These are phyloP conservation scores for Capromys pilorides DNA, from an alignment of 2,797 vertebrate genomes.

Conservation along the genomic window DNA sequence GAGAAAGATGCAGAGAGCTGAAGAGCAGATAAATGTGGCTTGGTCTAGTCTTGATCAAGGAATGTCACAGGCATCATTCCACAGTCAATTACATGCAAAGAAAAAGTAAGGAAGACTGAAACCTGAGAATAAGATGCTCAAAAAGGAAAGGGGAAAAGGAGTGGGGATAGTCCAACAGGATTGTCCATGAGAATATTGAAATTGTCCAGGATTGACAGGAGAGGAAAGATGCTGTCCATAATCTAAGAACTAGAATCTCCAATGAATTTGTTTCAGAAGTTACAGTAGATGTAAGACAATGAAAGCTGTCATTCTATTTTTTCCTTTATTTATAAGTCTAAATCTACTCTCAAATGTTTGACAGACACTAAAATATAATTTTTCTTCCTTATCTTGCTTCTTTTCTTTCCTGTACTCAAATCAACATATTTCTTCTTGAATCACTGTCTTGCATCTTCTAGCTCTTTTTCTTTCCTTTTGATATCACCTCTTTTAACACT, in stretches of 20 bases:
- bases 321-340: background rate
- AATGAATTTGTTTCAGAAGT: constrained; percentile 23
- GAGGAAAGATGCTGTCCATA: background rate
- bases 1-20: background rate
- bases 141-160: background rate
- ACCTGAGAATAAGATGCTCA: background rate
- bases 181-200: background rate
- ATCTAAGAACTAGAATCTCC: constrained; percentile 4
- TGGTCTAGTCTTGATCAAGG: background rate
- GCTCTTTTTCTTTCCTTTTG: background rate
- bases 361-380: background rate
- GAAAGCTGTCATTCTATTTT: background rate
- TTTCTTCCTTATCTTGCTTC: background rate
- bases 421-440: background rate
- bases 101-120: background rate
- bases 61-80: background rate
- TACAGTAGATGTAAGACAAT: background rate
- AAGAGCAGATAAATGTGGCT: background rate
- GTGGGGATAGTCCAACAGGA: background rate
- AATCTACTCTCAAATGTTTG: constrained; percentile 1
- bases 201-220: background rate
- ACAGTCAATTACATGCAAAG: background rate
- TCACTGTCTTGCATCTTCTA: background rate
- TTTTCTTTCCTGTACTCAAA: background rate
- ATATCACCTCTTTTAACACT: background rate